phyloP scores from a whole-genome alignment of 2,113 vertebrate species.

The Ceuthmochares aereus region DNA sequence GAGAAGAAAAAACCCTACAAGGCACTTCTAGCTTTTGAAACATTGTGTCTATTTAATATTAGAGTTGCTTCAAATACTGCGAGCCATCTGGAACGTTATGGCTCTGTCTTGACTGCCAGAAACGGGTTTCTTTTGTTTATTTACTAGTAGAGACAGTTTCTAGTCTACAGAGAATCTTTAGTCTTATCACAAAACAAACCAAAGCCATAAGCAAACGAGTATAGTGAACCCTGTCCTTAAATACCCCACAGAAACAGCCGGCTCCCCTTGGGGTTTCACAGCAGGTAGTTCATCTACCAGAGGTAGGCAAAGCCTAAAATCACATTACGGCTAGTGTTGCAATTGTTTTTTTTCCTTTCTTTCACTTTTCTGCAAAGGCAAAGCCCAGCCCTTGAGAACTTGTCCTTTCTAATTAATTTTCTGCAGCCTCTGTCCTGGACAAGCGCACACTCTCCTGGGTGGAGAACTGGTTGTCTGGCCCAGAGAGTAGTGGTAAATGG shows the following conservation, averaged over 20 bases:
- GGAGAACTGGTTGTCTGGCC: too few species aligned
- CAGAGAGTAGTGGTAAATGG: too few species aligned
- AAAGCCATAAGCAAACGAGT: slow-evolving; percentile 1
- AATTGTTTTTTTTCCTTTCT: not conserved
- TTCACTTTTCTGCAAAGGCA: not conserved
- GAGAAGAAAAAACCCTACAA: not conserved
- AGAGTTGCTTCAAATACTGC: slow-evolving; percentile 29
- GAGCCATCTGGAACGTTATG: slow-evolving; percentile 42
- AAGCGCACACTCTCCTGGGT: too few species aligned
- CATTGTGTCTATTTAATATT: slow-evolving; percentile 17
- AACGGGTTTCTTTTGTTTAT: slow-evolving; percentile 53
- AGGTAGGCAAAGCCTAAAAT: not conserved
- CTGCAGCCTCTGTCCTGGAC: not conserved
- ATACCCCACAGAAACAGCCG: not conserved
- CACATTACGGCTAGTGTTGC: not conserved
- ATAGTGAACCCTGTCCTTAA: slow-evolving; percentile 19
- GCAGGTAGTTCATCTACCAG: not conserved
- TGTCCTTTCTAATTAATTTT: not conserved
- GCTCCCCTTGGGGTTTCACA: not conserved
- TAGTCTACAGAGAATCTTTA: slow-evolving; percentile 21
- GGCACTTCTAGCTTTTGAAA: not conserved
- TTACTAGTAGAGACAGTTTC: slow-evolving; percentile 22
- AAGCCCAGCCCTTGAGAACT: not conserved
- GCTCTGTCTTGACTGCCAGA: slow-evolving; percentile 27
- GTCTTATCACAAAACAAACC: slow-evolving; percentile 59